Evolutionary conservation across 2,797 vertebrate genomes (phyloP).

Genomic region (Lepidocolaptes lacrymiger): DNA sequence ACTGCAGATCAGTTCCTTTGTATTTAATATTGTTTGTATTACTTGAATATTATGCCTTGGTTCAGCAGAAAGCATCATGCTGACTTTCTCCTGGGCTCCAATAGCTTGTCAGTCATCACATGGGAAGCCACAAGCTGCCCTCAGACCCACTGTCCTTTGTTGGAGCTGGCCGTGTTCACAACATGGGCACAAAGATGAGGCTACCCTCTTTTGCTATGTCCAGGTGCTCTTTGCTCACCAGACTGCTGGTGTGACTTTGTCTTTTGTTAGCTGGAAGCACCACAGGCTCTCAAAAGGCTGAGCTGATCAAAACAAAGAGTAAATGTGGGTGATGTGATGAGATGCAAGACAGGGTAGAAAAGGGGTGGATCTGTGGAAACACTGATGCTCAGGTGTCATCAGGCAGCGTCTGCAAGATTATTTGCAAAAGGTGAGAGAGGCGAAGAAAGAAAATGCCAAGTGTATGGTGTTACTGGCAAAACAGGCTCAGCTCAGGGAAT

Average conservation of each 20-base stretch:
- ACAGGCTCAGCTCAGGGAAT: neutral
- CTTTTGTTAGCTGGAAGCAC: neutral
- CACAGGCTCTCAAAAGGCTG: neutral
- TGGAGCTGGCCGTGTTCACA: neutral
- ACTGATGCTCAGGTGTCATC: neutral
- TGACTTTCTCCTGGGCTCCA: neutral
- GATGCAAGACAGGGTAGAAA: neutral
- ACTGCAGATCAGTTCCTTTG: neutral
- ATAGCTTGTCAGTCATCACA: neutral
- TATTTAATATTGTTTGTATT: neutral
- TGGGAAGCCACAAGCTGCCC: neutral
- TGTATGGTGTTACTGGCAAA: neutral
- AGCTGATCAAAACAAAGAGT: neutral
- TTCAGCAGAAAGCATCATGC: neutral
- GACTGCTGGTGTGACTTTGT: constrained; percentile 9
- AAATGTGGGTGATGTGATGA: neutral
- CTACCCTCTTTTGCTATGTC: neutral
- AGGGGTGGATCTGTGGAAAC: neutral
- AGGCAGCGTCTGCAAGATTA: neutral
- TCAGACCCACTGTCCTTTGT: neutral
- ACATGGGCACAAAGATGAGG: neutral
- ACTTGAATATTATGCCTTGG: neutral
- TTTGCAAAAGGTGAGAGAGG: neutral
- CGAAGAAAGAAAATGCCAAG: neutral
- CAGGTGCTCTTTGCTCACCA: constrained; percentile 30